Evolutionary conservation across 1,140 invertebrate genomes (phyloP).

Genomic region (Octopus bimaculoides): DNA sequence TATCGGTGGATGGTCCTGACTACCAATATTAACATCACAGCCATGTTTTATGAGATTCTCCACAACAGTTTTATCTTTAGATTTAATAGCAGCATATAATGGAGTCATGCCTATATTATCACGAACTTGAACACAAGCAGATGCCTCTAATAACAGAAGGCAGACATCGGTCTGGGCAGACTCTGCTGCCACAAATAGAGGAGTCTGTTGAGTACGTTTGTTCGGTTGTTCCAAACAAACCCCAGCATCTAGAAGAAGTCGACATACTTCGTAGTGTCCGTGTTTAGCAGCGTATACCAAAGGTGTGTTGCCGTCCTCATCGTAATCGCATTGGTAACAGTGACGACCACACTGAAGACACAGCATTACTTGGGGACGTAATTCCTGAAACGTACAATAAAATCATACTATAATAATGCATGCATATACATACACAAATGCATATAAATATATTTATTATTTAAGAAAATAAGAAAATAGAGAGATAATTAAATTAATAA

Average conservation of each 20-base stretch:
- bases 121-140: slow-evolving; percentile 35
- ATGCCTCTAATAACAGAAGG: slow-evolving; percentile 25
- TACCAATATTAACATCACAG: slow-evolving; percentile 42
- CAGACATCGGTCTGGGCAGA: slow-evolving; percentile 24
- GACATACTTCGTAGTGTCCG: slow-evolving; percentile 30
- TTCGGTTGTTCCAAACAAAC: slow-evolving; percentile 34
- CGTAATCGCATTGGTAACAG: slow-evolving; percentile 18
- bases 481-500: no score
- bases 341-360: neutral
- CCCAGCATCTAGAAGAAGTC: slow-evolving; percentile 27
- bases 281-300: slow-evolving; percentile 32
- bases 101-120: slow-evolving; percentile 47
- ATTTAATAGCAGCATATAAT: slow-evolving; percentile 42
- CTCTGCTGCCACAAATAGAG: slow-evolving; percentile 34
- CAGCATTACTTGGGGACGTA: neutral
- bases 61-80: slow-evolving; percentile 23
- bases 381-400: neutral
- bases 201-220: slow-evolving; percentile 31
- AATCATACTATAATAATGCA: neutral
- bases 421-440: neutral
- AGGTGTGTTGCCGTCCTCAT: slow-evolving; percentile 36
- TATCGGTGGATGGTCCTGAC: slow-evolving; percentile 44
- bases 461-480: no score
- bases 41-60: slow-evolving; percentile 33
- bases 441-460: no score